Evolutionary conservation across 2,888 invertebrate species (phyloP), one percentile per base, ranked within the genome.

Genomic region (Drosophila testacea): DNA sequence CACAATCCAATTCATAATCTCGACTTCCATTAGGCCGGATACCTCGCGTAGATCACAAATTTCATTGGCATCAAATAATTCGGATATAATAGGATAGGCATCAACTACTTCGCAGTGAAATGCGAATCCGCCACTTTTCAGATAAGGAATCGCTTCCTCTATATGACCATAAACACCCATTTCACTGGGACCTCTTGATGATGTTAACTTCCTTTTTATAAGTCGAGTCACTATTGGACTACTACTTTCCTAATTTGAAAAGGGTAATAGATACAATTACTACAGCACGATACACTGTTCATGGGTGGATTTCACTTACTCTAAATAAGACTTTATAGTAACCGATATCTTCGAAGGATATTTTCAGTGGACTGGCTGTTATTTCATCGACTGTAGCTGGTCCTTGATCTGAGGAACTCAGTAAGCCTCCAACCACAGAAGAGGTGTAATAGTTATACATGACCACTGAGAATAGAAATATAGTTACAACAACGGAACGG

Each of bases 61-160:
- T 64, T 93, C 92, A 39, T 91, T 90, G 0, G 92, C 91, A 61
- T 93, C 92, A 68, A 93, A 93, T 3, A 90, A 81, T 78, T 91
- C 91, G 0, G 91, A 90, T 56, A 92, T 91, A 65, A 90, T 87
- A 0, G 93, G 92, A 83, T 93, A 94, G 0, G 92, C 93, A 16
- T 92, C 92, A 2, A 92, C 90, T 1, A 92, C 79, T 83, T 93
- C 93, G n/a, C 93, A 92, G 59, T 93, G 93, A 79, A 93, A 94
- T 0, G 94, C 94, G 71, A 92, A 93, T 11, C 92, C 92, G 0
- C 93, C 94, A 1, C 78, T 69, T 73, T 92, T 93, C 0, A 94
- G 85, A 77, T 86, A 91, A 0, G 91, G 91, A 6, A 94, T 88
- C 4, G 94, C 94, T 2, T 89, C 84, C 48, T 90, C 88, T 4